Percentiles rank a stretch among this genome's conserved stretches.
Conservation (phyloP, 2,888 invertebrate species). For the Lamellibrachia columna region DNA sequence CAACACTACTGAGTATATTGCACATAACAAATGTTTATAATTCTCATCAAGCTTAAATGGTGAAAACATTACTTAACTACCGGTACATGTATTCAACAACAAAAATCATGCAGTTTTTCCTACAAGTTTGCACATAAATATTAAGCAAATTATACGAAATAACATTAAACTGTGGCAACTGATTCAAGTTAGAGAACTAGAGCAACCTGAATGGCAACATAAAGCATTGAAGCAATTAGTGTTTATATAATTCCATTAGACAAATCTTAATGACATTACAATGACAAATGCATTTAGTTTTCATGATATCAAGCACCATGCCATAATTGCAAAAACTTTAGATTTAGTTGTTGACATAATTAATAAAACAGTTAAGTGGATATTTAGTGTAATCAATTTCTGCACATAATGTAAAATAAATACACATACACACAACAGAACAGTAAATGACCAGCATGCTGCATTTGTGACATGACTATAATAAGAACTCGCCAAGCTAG, state of each 20-base stretch:
- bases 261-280: neutral
- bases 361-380: neutral
- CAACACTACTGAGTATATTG: neutral
- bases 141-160: neutral
- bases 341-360: neutral
- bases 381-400: neutral
- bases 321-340: neutral
- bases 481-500: neutral
- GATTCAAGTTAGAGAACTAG: neutral
- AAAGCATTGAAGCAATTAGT: neutral
- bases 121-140: neutral
- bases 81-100: neutral
- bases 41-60: neutral
- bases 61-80: conserved; percentile 12
- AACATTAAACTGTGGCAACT: neutral
- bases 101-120: neutral
- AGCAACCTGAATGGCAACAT: neutral
- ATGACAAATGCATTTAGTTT: neutral
- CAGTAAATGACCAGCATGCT: neutral
- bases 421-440: neutral
- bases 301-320: neutral
- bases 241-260: neutral
- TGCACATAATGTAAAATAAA: neutral
- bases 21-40: neutral
- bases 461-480: neutral